Percentiles rank a stretch among this genome's conserved stretches.
phyloP scores from a whole-genome alignment of 2,113 vertebrate species.

The Tursiops truncatus region DNA sequence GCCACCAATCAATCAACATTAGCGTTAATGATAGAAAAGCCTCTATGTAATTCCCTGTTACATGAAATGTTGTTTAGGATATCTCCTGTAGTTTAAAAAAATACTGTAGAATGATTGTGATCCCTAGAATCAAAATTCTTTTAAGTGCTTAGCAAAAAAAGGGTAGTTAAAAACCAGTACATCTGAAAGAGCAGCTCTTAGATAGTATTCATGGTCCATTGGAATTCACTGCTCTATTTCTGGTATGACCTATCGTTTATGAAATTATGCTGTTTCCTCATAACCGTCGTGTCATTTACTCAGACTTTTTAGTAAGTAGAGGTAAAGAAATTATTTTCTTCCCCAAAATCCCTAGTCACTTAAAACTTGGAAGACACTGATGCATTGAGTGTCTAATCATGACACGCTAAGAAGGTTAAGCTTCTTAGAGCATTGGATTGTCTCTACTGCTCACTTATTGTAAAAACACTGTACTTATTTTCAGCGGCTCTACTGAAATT shows the following conservation, averaged over 20 bases:
- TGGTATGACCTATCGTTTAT: neutral
- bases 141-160: neutral
- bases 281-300: constrained; percentile 70
- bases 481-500: neutral
- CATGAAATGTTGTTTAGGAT: neutral
- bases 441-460: neutral
- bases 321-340: constrained; percentile 61
- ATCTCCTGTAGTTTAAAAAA: neutral
- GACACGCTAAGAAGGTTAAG: constrained; percentile 54
- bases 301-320: constrained; percentile 76
- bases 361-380: constrained; percentile 61
- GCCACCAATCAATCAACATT: neutral
- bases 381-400: constrained; percentile 60
- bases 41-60: neutral
- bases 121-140: neutral
- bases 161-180: neutral
- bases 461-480: neutral
- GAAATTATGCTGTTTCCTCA: constrained; percentile 45
- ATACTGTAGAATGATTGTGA: neutral
- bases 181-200: constrained; percentile 34
- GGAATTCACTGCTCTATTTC: constrained; percentile 57
- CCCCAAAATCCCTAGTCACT: constrained; percentile 52
- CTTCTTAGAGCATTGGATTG: neutral
- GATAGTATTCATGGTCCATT: neutral
- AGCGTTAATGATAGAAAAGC: neutral